These are phyloP conservation scores for Myiozetetes cayanensis DNA, from an alignment of 2,113 vertebrate genomes.

Conservation along the genomic window DNA sequence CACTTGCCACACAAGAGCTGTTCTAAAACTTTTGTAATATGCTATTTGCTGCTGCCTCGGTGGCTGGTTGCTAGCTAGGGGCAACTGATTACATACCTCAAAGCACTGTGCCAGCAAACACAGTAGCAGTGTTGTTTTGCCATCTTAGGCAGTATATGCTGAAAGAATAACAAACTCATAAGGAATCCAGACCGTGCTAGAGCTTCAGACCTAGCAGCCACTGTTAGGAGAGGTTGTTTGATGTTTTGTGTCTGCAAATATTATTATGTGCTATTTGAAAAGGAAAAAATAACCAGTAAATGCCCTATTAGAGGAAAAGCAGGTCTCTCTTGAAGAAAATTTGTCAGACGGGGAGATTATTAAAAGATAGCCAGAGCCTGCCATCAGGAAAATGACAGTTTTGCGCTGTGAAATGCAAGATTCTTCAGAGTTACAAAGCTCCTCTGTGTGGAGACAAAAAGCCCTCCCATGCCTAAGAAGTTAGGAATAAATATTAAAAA, in stretches of 20 bases:
- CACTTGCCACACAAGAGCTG: background rate
- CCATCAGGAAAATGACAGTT: slow-evolving; percentile 33
- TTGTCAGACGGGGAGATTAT: slow-evolving; percentile 21
- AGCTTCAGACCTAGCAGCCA: slow-evolving; percentile 28
- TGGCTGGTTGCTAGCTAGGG: background rate
- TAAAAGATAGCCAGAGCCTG: slow-evolving; percentile 30
- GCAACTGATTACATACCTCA: background rate
- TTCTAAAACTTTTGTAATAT: background rate
- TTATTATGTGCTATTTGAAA: slow-evolving; percentile 56
- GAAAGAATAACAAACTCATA: background rate
- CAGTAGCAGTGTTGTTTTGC: background rate
- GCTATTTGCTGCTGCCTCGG: background rate
- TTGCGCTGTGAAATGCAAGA: background rate
- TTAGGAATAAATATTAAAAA: background rate
- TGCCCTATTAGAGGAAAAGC: slow-evolving; percentile 39
- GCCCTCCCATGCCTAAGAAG: background rate
- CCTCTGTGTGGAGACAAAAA: background rate
- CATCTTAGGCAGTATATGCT: background rate
- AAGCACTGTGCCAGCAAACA: background rate
- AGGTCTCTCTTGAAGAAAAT: slow-evolving; percentile 45
- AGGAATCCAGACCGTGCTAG: background rate
- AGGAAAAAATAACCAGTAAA: slow-evolving; percentile 35
- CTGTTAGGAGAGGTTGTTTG: slow-evolving; percentile 38
- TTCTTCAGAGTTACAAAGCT: background rate
- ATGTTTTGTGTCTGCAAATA: slow-evolving; percentile 59